Base-by-base conservation (phyloP, 2,113 vertebrate genomes). In the Conger conger region DNA sequence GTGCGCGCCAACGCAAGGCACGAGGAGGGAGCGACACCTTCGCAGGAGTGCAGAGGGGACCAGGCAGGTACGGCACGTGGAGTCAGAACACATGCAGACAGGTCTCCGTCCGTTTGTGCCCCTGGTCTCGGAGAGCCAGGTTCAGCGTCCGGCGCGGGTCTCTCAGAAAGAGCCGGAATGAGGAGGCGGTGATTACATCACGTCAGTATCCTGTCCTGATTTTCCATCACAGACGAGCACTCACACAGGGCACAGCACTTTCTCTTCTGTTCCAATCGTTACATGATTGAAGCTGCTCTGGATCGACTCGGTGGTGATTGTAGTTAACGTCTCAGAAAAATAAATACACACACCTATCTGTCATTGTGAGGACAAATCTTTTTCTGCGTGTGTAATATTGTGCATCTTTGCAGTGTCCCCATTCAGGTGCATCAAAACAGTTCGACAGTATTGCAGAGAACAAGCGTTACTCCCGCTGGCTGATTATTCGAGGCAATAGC, bases 401-500 rank as follows among this genome's bases (percentile, higher is more conserved):
- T 30, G 63, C n/a, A 40, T 50, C 13, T 17, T 84, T 40, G 78
- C 30, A 57, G 77, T 54, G 13, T 79, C 33, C 80, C 77, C 76
- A 60, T 80, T 35, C 83, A 79, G 36, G 54, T 18, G 9, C 37
- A 45, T 63, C 18, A 30, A 38, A 50, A 27, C 36, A 37, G 2
- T 36, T 38, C 38, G 11, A 36, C 33, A 83, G 68, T 78, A 36
- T 36, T 53, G 45, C 33, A 20, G 8, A 78, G 40, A 78, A 73
- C 13, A 8, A 33, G n/a, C n/a, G n/a, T 73, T 68, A 27, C 4
- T n/a, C 60, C 23, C 20, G 7, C 23, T 68, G 60, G 23, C 6
- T 68, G 17, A n/a, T n/a, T 77, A 73, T 83, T 78, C 73, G 78
- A 73, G 78, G 77, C 82, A 27, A 54, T 73, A 83, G 82, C 83